Base-by-base conservation (phyloP, 2,113 vertebrate genomes). In the Pseudorhombus dupliciocellatus region DNA sequence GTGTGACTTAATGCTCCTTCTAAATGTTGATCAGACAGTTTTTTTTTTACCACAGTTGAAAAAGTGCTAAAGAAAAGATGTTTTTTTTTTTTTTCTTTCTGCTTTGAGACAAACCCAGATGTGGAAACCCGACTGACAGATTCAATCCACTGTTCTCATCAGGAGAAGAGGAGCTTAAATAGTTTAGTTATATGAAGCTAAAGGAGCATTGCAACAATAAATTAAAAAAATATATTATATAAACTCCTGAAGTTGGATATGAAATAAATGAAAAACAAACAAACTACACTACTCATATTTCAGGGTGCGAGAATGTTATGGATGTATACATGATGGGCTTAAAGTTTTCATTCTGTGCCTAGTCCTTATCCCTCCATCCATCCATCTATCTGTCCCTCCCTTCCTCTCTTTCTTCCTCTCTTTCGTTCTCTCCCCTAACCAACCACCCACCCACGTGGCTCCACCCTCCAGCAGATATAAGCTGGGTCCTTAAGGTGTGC, bases 391-490 rank as follows among this genome's bases (percentile, higher is more conserved):
- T 48, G 51, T 64, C n/a, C 5, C 66, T 55, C 66, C 44, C 26
- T 34, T 48, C 59, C 42, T 54, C 24, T 18, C 20, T 64, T 24
- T 31, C 31, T 74, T 58, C 18, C 75, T 62, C 63, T 61, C 15
- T 48, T 69, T 79, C 75, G 5, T 20, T 3, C 66, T 54, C 66
- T 50, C 46, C 52, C 80, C 77, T 75, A 68, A 87, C 84, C 77
- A 80, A 75, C 63, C 77, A 68, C 89, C 84, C 77, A 80, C 77
- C 63, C 21, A 0, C 28, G 56, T 81, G 84, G 79, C 90, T 87
- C 89, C 90, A 66, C 89, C 90, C 86, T 79, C 73, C 67, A 88
- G 77, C 69, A 85, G 84, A 90, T 91, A 91, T 89, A 90, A 88
- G 79, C 78, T 68, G 67, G 56, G 82, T 83, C 77, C 75, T 77